These are phyloP conservation scores for Maconellicoccus hirsutus DNA, from an alignment of 1,140 invertebrate genomes.

Conservation along the genomic window DNA sequence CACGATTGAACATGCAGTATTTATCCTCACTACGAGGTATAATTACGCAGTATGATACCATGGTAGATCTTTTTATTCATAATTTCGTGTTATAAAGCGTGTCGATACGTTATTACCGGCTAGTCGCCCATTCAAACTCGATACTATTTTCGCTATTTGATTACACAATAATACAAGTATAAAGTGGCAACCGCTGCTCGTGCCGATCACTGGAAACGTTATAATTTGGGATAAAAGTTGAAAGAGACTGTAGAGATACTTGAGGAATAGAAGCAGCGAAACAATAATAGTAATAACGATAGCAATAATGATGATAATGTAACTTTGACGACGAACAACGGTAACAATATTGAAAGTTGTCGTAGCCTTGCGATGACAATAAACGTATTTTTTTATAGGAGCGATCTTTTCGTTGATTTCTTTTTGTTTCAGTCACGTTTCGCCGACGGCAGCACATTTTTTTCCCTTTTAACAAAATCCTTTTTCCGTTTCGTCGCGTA, in stretches of 20 bases:
- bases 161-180: too few relatives aligned
- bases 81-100: too few relatives aligned
- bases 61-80: too few relatives aligned
- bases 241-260: slow-evolving; percentile 13
- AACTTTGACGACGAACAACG: slow-evolving; percentile 5
- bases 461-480: background rate
- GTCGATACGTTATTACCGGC: too few relatives aligned
- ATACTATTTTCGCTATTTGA: too few relatives aligned
- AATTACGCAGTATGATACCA: too few relatives aligned
- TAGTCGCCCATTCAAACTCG: too few relatives aligned
- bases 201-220: too few relatives aligned
- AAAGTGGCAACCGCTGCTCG: too few relatives aligned
- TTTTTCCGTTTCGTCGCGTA: background rate
- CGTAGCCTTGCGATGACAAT: slow-evolving; percentile 17
- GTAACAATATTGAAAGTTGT: slow-evolving; percentile 22
- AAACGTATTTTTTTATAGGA: slow-evolving; percentile 16
- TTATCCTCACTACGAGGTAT: too few relatives aligned
- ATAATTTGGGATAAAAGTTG: background rate
- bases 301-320: slow-evolving; percentile 18
- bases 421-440: slow-evolving; percentile 21
- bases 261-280: background rate
- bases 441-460: slow-evolving; percentile 19
- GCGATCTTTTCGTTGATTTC: slow-evolving; percentile 8
- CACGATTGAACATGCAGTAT: too few relatives aligned
- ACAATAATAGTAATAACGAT: slow-evolving; percentile 16